These are phyloP conservation scores for Epizoanthus illoricatus DNA, from an alignment of 92 coral and sea anemone species.

Conservation along the genomic window DNA sequence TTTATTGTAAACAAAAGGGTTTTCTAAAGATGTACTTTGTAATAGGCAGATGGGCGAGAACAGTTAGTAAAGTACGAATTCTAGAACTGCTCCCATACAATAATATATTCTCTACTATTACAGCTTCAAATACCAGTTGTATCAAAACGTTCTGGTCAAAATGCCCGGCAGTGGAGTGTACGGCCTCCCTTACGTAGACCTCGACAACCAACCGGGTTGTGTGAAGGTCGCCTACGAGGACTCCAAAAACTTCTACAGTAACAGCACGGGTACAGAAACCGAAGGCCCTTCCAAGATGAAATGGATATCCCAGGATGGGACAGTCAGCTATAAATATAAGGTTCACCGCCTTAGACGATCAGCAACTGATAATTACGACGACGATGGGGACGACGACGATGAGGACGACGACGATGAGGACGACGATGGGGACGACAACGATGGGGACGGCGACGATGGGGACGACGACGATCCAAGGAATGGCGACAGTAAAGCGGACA, in stretches of 20 bases:
- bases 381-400: neutral
- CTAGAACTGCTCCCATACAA: too few relatives aligned
- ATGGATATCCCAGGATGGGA: neutral
- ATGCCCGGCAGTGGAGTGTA: conserved; percentile 59
- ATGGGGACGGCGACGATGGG: neutral
- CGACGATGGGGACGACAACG: neutral
- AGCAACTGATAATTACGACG: neutral
- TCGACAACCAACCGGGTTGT: conserved; percentile 66
- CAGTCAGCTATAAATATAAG: neutral
- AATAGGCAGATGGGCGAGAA: too few relatives aligned
- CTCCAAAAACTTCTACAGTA: conserved; percentile 23
- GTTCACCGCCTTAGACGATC: neutral
- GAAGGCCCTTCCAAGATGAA: neutral
- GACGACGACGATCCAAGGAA: neutral
- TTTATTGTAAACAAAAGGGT: too few relatives aligned
- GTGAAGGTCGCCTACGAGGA: conserved; percentile 53
- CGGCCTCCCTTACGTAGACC: conserved; percentile 50
- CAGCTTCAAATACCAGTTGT: conserved; percentile 54
- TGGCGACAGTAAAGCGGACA: conserved; percentile 4
- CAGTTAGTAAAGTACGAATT: too few relatives aligned
- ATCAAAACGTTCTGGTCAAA: conserved; percentile 27
- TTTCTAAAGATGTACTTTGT: too few relatives aligned
- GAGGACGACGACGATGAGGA: neutral
- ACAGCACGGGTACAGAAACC: too few relatives aligned
- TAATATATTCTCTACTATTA: neutral